phyloP scores from a whole-genome alignment of 2,113 vertebrate genomes.

The Bufo gargarizans region DNA sequence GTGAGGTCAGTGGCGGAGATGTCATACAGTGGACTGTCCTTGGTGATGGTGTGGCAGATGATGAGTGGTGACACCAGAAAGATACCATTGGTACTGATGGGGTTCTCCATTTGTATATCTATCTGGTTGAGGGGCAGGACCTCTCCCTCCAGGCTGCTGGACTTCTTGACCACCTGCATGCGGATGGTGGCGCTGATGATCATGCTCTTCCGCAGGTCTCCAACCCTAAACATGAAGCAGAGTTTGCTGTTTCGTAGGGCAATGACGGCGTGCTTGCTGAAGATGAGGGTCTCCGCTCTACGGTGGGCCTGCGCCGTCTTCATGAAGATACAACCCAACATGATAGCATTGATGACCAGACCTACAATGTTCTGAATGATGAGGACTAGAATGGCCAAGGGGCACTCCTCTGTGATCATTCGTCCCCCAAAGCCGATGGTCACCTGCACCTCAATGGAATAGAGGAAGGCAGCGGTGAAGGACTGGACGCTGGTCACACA shows the following conservation, averaged over 20 bases:
- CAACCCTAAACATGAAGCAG: conserved; percentile 94
- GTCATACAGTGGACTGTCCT: conserved; percentile 88
- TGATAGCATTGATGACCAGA: conserved; percentile 94
- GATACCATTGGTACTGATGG: conserved; percentile 88
- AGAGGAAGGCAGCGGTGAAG: conserved; percentile 95
- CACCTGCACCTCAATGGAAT: conserved; percentile 99
- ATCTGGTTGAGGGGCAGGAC: conserved; percentile 93
- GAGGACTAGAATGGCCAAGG: conserved; percentile 86
- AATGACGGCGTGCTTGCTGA: conserved; percentile 94
- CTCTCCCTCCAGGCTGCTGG: conserved; percentile 86
- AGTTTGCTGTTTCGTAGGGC: conserved; percentile 83
- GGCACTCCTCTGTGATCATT: conserved; percentile 97
- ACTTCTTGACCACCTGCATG: conserved; percentile 92
- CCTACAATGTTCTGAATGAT: conserved; percentile 97
- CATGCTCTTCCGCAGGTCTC: conserved; percentile 96
- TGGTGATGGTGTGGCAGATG: conserved; percentile 90
- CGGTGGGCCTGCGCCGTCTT: conserved; percentile 94
- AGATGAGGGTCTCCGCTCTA: conserved; percentile 95
- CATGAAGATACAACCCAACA: conserved; percentile 99
- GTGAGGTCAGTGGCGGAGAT: conserved; percentile 80
- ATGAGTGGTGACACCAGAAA: conserved; percentile 95
- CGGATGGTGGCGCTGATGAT: conserved; percentile 96
- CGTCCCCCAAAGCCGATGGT: conserved; percentile 96
- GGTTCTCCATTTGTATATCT: conserved; percentile 94
- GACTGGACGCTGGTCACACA: conserved; percentile 94